These are phyloP conservation scores for Chouioia cunea DNA, from an alignment of 2,888 invertebrate genomes.

Conservation along the genomic window DNA sequence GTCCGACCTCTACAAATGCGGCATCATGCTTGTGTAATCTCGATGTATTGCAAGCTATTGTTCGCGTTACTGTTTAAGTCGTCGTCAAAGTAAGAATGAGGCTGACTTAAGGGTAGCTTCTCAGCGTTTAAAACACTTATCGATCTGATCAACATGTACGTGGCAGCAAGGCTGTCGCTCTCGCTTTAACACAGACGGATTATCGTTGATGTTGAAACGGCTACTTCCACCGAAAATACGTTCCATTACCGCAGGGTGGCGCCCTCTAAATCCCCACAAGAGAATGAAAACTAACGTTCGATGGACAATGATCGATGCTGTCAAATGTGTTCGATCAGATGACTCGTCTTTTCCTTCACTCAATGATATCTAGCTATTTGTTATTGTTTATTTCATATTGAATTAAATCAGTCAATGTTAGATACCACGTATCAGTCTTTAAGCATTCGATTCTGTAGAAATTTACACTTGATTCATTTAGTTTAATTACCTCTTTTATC, in stretches of 20 bases:
- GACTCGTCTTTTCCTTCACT: too few relatives aligned
- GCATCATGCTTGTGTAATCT: constrained; percentile 27
- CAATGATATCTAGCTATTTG: too few relatives aligned
- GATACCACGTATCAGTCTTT: too few relatives aligned
- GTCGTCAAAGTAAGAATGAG: constrained; percentile 15
- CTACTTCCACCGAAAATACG: constrained; percentile 14
- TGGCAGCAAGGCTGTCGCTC: not conserved
- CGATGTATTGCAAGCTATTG: constrained; percentile 11
- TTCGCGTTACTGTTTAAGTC: constrained; percentile 24
- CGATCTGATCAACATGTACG: constrained; percentile 16
- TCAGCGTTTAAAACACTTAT: constrained; percentile 17
- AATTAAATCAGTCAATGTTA: too few relatives aligned
- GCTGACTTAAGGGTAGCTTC: not conserved
- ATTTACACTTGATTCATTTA: too few relatives aligned
- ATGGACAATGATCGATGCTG: not conserved
- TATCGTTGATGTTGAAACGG: constrained; percentile 22
- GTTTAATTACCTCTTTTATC: too few relatives aligned
- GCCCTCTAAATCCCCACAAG: too few relatives aligned
- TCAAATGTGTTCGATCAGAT: too few relatives aligned
- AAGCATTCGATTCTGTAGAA: too few relatives aligned
- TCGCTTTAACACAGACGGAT: not conserved
- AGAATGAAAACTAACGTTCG: too few relatives aligned
- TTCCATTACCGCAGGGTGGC: too few relatives aligned
- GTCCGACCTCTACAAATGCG: not conserved
- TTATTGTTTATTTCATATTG: too few relatives aligned